Percentiles rank a stretch among this genome's conserved stretches.
These are phyloP conservation scores for Beaufortia kweichowensis DNA, from an alignment of 2,113 vertebrate genomes.

Conservation along the genomic window DNA sequence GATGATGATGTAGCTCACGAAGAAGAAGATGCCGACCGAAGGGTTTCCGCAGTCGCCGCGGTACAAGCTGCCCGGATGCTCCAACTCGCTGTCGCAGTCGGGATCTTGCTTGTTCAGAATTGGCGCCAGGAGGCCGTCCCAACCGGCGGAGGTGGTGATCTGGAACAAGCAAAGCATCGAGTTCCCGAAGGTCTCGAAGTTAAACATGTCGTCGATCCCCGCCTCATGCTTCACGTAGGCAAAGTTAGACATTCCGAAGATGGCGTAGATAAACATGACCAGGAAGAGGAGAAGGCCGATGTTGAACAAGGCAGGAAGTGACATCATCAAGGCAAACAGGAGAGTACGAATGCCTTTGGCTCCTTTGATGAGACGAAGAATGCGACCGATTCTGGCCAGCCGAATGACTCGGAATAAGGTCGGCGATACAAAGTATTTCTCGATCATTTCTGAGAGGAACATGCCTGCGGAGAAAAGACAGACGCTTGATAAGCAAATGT, in stretches of 20 bases:
- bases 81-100: slow-evolving; percentile 82
- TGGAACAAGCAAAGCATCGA: slow-evolving; percentile 97
- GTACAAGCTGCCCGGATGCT: slow-evolving; percentile 81
- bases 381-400: slow-evolving; percentile 91
- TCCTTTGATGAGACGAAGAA: slow-evolving; percentile 93
- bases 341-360: slow-evolving; percentile 96
- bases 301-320: slow-evolving; percentile 94
- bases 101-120: slow-evolving; percentile 87
- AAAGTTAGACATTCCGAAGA: slow-evolving; percentile 97
- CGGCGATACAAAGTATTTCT: slow-evolving; percentile 93
- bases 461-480: slow-evolving; percentile 77
- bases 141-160: slow-evolving; percentile 93
- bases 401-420: slow-evolving; percentile 93
- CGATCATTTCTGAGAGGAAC: slow-evolving; percentile 91
- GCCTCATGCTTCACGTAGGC: slow-evolving; percentile 89
- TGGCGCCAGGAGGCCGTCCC: slow-evolving; percentile 82
- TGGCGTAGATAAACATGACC: slow-evolving; percentile 97
- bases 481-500: background rate
- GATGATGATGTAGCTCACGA: slow-evolving; percentile 97
- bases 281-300: slow-evolving; percentile 93
- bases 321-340: slow-evolving; percentile 97
- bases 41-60: slow-evolving; percentile 91
- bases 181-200: slow-evolving; percentile 94
- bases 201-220: slow-evolving; percentile 96
- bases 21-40: slow-evolving; percentile 90